Evolutionary conservation across 2,888 invertebrate species (phyloP).

Genomic region (Drosophila helvetica): DNA sequence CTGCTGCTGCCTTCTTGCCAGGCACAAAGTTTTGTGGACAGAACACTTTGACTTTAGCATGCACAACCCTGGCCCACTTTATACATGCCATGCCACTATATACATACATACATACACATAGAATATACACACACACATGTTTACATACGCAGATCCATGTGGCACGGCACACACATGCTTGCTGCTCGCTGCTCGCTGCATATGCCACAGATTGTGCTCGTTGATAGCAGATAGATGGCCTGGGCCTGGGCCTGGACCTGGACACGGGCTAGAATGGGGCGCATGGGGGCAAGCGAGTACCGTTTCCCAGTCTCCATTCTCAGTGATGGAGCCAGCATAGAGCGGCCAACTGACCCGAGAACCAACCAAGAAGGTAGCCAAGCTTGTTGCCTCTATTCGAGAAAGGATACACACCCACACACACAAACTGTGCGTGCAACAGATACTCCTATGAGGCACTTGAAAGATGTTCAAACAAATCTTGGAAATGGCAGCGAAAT

Average conservation of each 20-base stretch:
- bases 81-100: neutral
- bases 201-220: constrained; percentile 50
- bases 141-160: neutral
- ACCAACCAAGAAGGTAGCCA: constrained; percentile 15
- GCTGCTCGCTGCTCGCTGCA: constrained; percentile 29
- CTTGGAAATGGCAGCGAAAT: neutral
- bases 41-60: constrained; percentile 46
- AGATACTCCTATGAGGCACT: neutral
- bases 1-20: constrained; percentile 31
- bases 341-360: neutral
- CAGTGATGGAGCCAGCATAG: neutral
- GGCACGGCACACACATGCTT: too few relatives aligned
- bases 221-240: constrained; percentile 56
- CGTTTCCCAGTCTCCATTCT: neutral
- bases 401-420: neutral
- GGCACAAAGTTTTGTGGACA: constrained; percentile 48
- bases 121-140: neutral
- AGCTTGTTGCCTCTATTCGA: neutral
- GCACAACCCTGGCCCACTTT: constrained; percentile 43
- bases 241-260: constrained; percentile 11
- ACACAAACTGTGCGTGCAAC: neutral
- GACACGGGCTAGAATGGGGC: neutral
- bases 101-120: constrained; percentile 9
- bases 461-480: neutral
- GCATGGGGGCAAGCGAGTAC: neutral